Base-by-base conservation (phyloP, 1,140 invertebrate species). In the Melitaea cinxia region DNA sequence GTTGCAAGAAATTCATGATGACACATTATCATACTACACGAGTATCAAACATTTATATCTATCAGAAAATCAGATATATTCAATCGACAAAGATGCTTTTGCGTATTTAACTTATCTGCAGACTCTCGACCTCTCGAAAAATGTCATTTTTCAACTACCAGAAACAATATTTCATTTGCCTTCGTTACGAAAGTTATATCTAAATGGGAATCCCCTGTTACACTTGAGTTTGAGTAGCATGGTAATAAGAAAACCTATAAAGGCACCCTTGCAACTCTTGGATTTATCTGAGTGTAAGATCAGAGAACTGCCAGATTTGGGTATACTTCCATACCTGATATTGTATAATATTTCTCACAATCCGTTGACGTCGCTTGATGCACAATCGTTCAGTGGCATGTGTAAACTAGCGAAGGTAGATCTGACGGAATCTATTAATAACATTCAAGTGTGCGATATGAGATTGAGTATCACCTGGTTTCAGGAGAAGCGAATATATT, bases 21-120 rank as follows among this genome's bases (percentile, higher is more conserved):
- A 89, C 65, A 93, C 93, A 53, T 91, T 94, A 68, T 80, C 85
- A 21, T 83, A 84, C 24, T 94, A 94, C 69, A 83, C 89, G 10
- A 91, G 91, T 70, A 76, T 94, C 50, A 92, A 92, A 69, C 92
- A 89, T 77, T 79, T 94, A 60, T 93, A 94, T 78, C 88, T 94
- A 70, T 87, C 90, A 58, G 93, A 94, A 66, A 94, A 94, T 66
- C 89, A 92, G 78, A 93, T 94, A 67, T 91, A 91, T 75, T 88
- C 86, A 19, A 92, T 94, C 35, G 92, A 94, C 59, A 85, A 91
- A 26, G 84, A 92, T 55, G 89, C 92, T 1, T 93, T 94, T 69
- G 77, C 81, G 5, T 85, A 90, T 14, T 81, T 93, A 26, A 88
- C 89, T 35, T 80, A 84, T 65, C 73, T 94, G 28, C 85, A 92